Base-by-base conservation (phyloP, 2,888 invertebrate species). In the Meliscaeva auricollis region DNA sequence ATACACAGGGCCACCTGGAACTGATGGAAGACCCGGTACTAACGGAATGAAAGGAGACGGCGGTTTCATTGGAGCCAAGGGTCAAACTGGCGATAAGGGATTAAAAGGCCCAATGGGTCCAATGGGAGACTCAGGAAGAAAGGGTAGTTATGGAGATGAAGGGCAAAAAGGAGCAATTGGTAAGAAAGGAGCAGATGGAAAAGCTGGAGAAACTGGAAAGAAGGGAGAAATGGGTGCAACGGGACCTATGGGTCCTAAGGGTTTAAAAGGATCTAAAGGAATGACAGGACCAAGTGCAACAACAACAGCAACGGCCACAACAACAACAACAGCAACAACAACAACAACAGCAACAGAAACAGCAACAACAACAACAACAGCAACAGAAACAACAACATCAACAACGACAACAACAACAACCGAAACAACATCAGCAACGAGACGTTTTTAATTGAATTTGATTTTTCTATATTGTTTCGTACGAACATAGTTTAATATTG, bases 251-350 rank as follows among this genome's bases (percentile, higher is more conserved):
- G 41, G 41, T 41, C n/a, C n/a, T n/a, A n/a, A 32, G 32, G 32
- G 4, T 32, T 32, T 32, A 32, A 6, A 32, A 7, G 32, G 7
- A 32, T 6, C 32, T 6, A 15, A 17, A 15, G 46, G 46, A 46
- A 3, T 6, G 17, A 3, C 6, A 0, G 82, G 77, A 15, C 94
- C 92, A 79, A 44, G 41, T 0, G 35, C 8, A 11, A 3, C 8
- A 7, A 2, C 5, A 11, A 1, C 11, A 38, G 1, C 35, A 8
- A 38, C 2, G 35, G 35, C 26, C 4, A 4, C 26, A 26, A 26
- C n/a, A n/a, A n/a, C n/a, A n/a, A 0, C n/a, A 1, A 9, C 17
- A 69, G 41, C 1, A 2, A 11, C 35, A 8, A 3, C 11, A 60
- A 60, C 3, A 17, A 0, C 3, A 48, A 38, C n/a, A 2, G 81